Evolutionary conservation across 1,140 invertebrate genomes (phyloP), one percentile per base, ranked within the genome.

Genomic region (Drosophila grimshawi): DNA sequence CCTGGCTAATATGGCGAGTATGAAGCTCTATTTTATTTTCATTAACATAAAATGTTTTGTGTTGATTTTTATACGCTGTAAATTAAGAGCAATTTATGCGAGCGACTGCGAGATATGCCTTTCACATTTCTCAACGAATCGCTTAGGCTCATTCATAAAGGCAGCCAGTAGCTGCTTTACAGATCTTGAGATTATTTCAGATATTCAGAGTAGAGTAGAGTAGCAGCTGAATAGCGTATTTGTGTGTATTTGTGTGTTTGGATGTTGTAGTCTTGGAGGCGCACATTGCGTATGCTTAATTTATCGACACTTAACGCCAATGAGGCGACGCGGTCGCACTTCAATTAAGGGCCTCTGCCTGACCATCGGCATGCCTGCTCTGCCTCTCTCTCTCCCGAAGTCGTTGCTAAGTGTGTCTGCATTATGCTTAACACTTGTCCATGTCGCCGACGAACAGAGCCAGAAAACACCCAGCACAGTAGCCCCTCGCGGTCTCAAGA

Each of bases 41-140:
- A 89, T 89, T 86, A 79, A 85, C 86, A 89, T 90, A 89, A 89
- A 89, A 89, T 90, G 81, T 89, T 90, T 89, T 89, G 86, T 89
- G 81, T 89, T 90, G 85, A 90, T 89, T 89, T 89, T 89, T 89
- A 88, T 88, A 69, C 57, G 79, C 75, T 72, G 71, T 90, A 89
- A 89, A 89, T 90, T 90, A 85, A 79, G 75, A 57, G 64, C 61
- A 89, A 85, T 88, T 89, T 88, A 88, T 88, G 75, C 73, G 62
- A 11, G 49, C 52, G n/a, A 46, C 37, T 19, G 55, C 53, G 53
- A 59, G 57, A 60, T 60, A 70, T 51, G 77, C 82, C 82, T 86
- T 86, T 86, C 82, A 86, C 82, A 86, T 86, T 86, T 77, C 57
- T 79, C 51, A 79, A 68, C 57, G 52, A 29, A 41, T 10, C 43